These are phyloP conservation scores for Microhierax caerulescens DNA, from an alignment of 2,797 vertebrate species.

Conservation along the genomic window DNA sequence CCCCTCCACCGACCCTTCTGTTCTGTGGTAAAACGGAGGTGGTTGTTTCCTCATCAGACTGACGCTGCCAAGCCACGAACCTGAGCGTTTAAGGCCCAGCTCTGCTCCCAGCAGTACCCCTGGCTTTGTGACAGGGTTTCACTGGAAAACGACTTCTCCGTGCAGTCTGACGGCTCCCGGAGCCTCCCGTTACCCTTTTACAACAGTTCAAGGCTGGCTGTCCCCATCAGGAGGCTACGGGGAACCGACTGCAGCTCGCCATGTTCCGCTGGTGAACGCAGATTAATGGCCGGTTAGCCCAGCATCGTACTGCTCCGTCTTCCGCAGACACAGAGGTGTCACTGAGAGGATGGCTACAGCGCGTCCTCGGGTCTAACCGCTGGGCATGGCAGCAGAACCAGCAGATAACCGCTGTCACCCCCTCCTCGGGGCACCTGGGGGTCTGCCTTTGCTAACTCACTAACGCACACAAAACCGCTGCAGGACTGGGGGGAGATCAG, in stretches of 20 bases:
- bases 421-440: neutral
- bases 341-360: neutral
- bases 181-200: neutral
- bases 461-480: neutral
- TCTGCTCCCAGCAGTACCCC: neutral
- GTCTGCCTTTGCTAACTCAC: neutral
- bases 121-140: neutral
- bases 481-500: rapidly evolving
- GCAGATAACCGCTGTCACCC: neutral
- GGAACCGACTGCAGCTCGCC: rapidly evolving
- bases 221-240: neutral
- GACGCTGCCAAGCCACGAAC: neutral
- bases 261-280: neutral
- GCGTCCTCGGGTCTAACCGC: neutral
- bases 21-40: neutral
- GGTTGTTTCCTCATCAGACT: neutral
- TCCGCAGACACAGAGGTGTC: neutral
- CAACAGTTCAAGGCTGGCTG: neutral
- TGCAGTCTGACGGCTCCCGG: neutral
- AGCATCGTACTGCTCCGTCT: neutral
- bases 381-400: neutral
- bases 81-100: neutral
- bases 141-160: neutral
- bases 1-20: neutral
- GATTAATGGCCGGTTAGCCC: neutral